Evolutionary conservation across 2,888 invertebrate species (phyloP), one percentile per base, ranked within the genome.

Genomic region (Epiblema foenella): DNA sequence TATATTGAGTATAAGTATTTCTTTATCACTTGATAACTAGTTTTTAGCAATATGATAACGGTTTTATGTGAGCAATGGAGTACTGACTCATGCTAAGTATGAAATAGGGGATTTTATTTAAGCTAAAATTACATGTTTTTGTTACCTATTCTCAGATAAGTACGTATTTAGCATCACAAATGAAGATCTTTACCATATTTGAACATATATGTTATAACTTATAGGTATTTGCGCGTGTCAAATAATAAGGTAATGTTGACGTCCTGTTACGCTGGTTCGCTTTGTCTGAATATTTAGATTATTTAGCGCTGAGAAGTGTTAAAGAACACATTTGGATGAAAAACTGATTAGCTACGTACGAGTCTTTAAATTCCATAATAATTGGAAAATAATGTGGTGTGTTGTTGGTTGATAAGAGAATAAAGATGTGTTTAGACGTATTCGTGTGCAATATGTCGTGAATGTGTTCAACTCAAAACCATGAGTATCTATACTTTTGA

Each of bases 11-110:
- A 52, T 52, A 37, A 39, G 37, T 9, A 54, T 24, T 11, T 17
- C 18, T 46, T 56, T 56, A 49, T 0, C 18, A n/a, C 46, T 15
- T 18, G 18, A 7, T n/a, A 17, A 18, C 46, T 17, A 12, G 29
- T 54, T 57, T 57, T 58, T 57, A 51, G 39, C 69, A 37, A 60
- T 46, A 17, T 24, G 33, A 49, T 69, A 64, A 69, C 69, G 69
- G 69, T 64, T 20, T 57, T 57, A 20, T 49, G 39, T 64, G 39
- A 18, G 20, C 42, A 46, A 12, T 24, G 46, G 54, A 56, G 60
- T 51, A 62, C 60, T 46, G 68, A 62, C 54, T 68, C 62, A 68
- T 52, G 39, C 39, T 17, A n/a, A n/a, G n/a, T n/a, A 64, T 20
- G 60, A 54, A 51, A 68, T 42, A 66, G 52, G 60, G 49, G 57